phyloP scores from a whole-genome alignment of 2,113 vertebrate species.

The Aldabrachelys gigantea region DNA sequence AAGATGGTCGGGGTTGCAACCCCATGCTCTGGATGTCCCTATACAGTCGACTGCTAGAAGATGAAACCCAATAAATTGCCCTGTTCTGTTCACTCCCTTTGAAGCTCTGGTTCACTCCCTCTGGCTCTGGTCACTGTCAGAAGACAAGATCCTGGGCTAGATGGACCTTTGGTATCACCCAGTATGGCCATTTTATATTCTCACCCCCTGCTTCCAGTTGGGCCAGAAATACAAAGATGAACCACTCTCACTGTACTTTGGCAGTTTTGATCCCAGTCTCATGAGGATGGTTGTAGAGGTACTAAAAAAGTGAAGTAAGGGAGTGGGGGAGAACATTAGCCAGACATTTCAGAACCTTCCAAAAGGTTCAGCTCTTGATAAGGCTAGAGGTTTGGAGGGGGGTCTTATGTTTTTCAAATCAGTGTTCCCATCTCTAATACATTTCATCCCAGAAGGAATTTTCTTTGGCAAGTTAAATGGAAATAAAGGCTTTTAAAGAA shows the following conservation, averaged over 20 bases:
- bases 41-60: not conserved
- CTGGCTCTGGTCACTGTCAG: not conserved
- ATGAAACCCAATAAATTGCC: not conserved
- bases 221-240: not conserved
- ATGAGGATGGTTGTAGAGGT: not conserved
- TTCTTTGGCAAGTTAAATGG: slow-evolving; percentile 71
- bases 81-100: not conserved
- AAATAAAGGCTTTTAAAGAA: slow-evolving; percentile 70
- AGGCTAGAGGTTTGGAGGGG: not conserved
- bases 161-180: not conserved
- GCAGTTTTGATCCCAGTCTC: not conserved
- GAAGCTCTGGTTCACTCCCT: too few relatives aligned
- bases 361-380: rapidly evolving
- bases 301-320: not conserved
- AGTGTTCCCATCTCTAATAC: slow-evolving; percentile 12
- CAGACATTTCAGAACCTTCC: rapidly evolving
- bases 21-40: not conserved
- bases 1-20: not conserved
- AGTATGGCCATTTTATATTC: not conserved
- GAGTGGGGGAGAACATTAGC: not conserved
- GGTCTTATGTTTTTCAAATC: not conserved
- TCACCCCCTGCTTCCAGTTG: rapidly evolving
- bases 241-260: not conserved
- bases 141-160: not conserved
- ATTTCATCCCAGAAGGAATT: slow-evolving; percentile 48